Evolutionary conservation across 2,113 vertebrate species (phyloP).

Genomic region (Rhinichthys klamathensis): DNA sequence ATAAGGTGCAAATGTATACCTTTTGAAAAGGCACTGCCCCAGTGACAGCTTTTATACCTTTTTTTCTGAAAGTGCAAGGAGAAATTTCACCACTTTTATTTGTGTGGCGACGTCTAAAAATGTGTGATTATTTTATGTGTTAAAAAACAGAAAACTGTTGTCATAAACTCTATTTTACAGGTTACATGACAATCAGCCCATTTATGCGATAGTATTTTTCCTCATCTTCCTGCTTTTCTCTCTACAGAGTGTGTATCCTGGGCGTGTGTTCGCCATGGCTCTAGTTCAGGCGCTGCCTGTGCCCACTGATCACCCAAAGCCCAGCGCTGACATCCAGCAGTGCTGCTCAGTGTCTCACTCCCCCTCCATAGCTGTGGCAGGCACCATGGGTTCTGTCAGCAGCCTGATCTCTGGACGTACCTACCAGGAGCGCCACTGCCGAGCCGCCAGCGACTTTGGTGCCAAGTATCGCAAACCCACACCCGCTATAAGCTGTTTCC

Average conservation of each 20-base stretch:
- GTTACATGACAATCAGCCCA: background rate
- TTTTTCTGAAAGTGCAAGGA: background rate
- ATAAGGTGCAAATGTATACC: no score
- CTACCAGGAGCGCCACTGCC: slow-evolving; percentile 80
- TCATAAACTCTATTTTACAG: background rate
- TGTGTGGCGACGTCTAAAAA: background rate
- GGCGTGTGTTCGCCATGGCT: slow-evolving; percentile 84
- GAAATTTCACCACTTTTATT: background rate
- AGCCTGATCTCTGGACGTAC: slow-evolving; percentile 92
- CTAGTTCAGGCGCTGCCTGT: slow-evolving; percentile 89
- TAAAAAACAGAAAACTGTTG: background rate
- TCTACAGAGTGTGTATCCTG: slow-evolving; percentile 75
- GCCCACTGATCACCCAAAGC: slow-evolving; percentile 81
- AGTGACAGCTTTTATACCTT: no score
- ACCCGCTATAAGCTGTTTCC: slow-evolving; percentile 80
- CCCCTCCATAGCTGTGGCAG: slow-evolving; percentile 48
- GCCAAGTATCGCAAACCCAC: slow-evolving; percentile 73
- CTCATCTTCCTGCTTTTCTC: slow-evolving; percentile 45
- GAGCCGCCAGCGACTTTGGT: slow-evolving; percentile 73
- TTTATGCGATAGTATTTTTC: background rate
- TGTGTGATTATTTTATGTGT: background rate
- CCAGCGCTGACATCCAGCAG: slow-evolving; percentile 76
- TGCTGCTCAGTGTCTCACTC: slow-evolving; percentile 59
- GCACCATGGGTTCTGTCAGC: slow-evolving; percentile 92
- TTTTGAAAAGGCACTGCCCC: no score